These are phyloP conservation scores for Ciconia boyciana DNA, from an alignment of 2,113 vertebrate species.

Conservation along the genomic window DNA sequence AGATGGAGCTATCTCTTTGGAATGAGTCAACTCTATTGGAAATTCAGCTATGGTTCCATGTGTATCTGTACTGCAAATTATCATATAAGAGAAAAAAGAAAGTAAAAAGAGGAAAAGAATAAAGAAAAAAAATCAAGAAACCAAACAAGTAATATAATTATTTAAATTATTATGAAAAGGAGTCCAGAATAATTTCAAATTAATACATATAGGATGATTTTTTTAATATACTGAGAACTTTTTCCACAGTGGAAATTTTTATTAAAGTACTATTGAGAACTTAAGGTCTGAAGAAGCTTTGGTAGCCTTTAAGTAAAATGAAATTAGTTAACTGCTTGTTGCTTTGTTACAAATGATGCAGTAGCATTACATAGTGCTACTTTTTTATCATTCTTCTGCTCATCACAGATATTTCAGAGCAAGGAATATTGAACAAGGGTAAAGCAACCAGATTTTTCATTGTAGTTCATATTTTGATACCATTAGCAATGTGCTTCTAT, in stretches of 20 bases:
- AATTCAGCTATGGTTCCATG: neutral
- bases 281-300: neutral
- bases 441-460: neutral
- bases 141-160: neutral
- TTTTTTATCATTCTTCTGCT: neutral
- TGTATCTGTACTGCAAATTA: neutral
- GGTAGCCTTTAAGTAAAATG: neutral
- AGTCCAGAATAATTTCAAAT: neutral
- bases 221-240: neutral
- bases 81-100: neutral
- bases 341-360: neutral
- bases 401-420: neutral
- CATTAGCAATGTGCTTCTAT: neutral
- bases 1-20: conserved; percentile 65
- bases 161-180: neutral
- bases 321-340: neutral
- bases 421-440: neutral
- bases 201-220: neutral
- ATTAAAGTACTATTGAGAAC: neutral
- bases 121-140: neutral
- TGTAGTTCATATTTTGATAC: neutral
- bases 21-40: neutral
- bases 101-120: neutral
- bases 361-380: neutral
- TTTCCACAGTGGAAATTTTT: neutral